Percentiles rank a stretch among this genome's conserved stretches.
Conservation (phyloP, 92 coral and sea anemone species). For the Heteractis magnifica region DNA sequence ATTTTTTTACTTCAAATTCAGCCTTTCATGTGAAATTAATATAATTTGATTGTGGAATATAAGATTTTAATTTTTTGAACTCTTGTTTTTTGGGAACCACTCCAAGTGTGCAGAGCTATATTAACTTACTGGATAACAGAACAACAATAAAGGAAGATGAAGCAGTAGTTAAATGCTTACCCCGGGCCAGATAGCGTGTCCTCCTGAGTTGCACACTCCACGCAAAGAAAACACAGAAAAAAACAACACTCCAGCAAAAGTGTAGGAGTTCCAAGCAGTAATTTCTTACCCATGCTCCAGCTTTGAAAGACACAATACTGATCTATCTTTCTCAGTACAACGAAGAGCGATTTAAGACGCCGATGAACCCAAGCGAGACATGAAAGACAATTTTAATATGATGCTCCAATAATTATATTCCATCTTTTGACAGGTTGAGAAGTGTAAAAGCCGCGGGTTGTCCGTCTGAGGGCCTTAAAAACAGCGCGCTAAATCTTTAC, state of each 20-base stretch:
- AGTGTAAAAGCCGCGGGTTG: constrained; percentile 13
- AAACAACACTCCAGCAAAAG: neutral
- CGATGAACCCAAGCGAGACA: constrained; percentile 7
- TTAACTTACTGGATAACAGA: neutral
- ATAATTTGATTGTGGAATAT: neutral
- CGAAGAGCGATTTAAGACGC: neutral
- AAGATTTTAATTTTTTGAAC: neutral
- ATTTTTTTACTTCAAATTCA: neutral
- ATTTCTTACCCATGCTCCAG: neutral
- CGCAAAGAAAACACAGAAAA: neutral
- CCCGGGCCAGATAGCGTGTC: constrained; percentile 36
- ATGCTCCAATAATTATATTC: constrained; percentile 11
- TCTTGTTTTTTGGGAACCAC: neutral
- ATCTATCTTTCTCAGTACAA: neutral
- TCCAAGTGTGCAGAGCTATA: neutral
- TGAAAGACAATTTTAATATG: neutral
- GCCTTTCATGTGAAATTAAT: neutral
- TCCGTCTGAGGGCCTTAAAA: neutral
- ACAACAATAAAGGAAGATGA: neutral
- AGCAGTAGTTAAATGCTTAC: constrained; percentile 3
- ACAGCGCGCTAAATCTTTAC: neutral
- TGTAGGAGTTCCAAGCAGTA: neutral
- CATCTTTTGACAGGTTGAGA: constrained; percentile 26
- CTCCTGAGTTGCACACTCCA: constrained; percentile 2
- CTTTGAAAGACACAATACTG: neutral